Evolutionary conservation across 2,113 vertebrate species (phyloP), one percentile per base, ranked within the genome.

Genomic region (Scalopus aquaticus): DNA sequence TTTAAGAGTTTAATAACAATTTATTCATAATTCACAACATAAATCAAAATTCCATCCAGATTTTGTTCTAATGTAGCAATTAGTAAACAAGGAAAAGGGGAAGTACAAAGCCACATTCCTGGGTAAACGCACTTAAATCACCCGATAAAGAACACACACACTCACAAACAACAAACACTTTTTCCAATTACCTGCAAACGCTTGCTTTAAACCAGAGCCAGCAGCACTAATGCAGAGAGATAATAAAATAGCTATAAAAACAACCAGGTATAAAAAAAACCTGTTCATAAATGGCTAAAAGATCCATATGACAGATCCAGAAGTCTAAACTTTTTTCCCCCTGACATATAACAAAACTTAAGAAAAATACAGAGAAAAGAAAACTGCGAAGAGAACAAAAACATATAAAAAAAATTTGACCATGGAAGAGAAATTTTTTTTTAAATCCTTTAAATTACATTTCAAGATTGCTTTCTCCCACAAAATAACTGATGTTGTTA

Each of bases 121-220:
- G 91, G 96, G 91, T 67, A 96, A 98, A 95, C 76, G 37, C 37
- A 97, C 65, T 96, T 69, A 37, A 89, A 96, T 94, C 72, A 95
- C 35, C 85, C 65, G 56, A 95, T 83, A 62, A 51, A 94, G 85
- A 95, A 93, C 78, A 89, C 28, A 79, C 90, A 97, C 65, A 97
- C 77, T 93, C 96, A 98, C 96, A 97, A 96, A 97, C 91, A 98
- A 97, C 60, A 92, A 93, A 97, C 74, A 94, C 88, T 95, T 96
- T 65, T 96, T 97, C 96, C 95, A 97, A 96, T 98, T 98, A 98
- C 98, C 98, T 98, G 97, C 91, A 96, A 97, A 98, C 49, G 87
- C 90, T 97, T 19, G 96, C 97, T 98, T 98, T 98, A 97, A 98
- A 97, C 76, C 97, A 98, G 95, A 98, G 96, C 87, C 97, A 98